phyloP scores from a whole-genome alignment of 2,113 vertebrate genomes.

The human (Homo sapiens) region DNA sequence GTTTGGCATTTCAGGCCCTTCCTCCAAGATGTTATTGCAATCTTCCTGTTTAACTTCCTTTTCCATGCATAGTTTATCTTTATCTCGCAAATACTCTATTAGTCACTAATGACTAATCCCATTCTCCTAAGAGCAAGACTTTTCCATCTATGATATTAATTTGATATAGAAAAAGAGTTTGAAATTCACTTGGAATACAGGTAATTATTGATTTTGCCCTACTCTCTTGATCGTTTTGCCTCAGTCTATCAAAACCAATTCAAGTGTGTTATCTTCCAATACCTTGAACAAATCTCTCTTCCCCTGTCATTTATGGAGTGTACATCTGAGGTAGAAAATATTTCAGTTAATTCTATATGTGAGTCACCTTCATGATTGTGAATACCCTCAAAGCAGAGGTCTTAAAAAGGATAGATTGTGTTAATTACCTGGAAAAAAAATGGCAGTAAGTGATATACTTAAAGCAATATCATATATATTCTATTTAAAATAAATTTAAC shows the following conservation, averaged over 20 bases:
- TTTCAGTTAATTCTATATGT: not conserved
- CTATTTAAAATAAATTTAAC: not conserved
- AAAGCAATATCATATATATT: not conserved
- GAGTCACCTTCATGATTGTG: not conserved
- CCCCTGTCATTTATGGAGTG: not conserved
- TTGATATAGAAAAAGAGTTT: not conserved
- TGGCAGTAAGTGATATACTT: not conserved
- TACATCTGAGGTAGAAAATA: no score
- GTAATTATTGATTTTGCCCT: not conserved
- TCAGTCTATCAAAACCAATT: not conserved
- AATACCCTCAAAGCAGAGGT: not conserved
- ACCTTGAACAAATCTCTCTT: not conserved
- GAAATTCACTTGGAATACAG: not conserved
- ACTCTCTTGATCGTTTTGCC: not conserved
- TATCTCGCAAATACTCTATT: not conserved
- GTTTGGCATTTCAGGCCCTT: not conserved
- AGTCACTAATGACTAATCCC: not conserved
- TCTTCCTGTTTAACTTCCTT: not conserved
- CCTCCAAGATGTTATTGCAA: not conserved
- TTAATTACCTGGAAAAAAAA: not conserved
- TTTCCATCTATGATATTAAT: not conserved
- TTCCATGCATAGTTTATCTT: not conserved
- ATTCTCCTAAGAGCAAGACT: not conserved
- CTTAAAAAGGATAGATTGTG: not conserved
- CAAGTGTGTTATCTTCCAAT: not conserved